Base-by-base conservation (phyloP, 2,797 vertebrate genomes). In the Pseudochaenichthys georgianus region DNA sequence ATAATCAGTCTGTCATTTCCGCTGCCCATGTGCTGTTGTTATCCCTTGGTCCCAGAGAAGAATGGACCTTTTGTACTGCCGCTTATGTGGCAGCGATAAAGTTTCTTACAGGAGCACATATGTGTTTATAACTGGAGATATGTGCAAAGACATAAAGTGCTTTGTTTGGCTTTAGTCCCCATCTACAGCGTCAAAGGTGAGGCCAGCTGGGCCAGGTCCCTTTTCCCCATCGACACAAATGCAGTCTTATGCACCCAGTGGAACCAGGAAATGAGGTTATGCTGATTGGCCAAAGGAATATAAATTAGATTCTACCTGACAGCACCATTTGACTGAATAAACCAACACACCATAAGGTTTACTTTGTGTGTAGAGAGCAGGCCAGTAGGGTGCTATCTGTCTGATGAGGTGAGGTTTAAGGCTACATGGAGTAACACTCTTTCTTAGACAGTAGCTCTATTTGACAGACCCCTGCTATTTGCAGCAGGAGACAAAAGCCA, bases 1-100 rank as follows among this genome's bases (percentile, higher is more conserved):
- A 96, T 96, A 97, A 97, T 98, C 97, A 97, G 95, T 91, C 95
- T 96, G 95, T 96, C 95, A 96, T 98, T 98, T 99, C 96, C 96
- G 95, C 64, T 95, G 95, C 95, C 92, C 95, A 95, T 97, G 95
- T 95, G 94, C 95, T 93, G 95, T 93, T 94, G 94, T 96, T 96
- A 90, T 70, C 95, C 95, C 92, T 93, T 91, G 94, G 95, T 96
- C 95, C 94, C 10, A 78, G 74, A 92, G 93, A 96, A 98, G 96
- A 99, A 98, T 96, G 94, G 94, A 86, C 85, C 95, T 95, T 97
- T 98, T 99, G 96, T 98, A 88, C 80, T 61, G 87, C 83, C 17
- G 82, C 94, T 95, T 96, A 96, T 96, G 95, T 96, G 95, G 94
- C 93, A 93, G 94, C 84, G 96, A 98, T 98, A 98, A 97, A 96